These are phyloP conservation scores for Hololepta plana DNA, from an alignment of 2,888 invertebrate species.

Conservation along the genomic window DNA sequence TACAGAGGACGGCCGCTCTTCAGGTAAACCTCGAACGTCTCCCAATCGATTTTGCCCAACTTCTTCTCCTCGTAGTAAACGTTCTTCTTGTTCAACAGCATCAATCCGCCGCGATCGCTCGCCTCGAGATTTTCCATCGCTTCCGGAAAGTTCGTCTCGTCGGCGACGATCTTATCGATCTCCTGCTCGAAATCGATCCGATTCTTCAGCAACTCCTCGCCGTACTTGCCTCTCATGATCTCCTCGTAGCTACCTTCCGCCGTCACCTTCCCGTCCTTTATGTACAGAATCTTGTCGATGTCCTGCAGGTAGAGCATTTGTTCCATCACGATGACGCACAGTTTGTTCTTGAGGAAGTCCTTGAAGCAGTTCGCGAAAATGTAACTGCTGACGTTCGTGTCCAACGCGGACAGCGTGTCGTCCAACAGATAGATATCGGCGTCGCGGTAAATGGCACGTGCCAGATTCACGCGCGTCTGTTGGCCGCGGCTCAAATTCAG, in stretches of 20 bases:
- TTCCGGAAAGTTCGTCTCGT: constrained; percentile 6
- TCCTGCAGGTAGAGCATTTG: constrained; percentile 38
- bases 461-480: constrained; percentile 57
- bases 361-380: constrained; percentile 51
- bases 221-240: too few relatives aligned
- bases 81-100: too few relatives aligned
- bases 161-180: not conserved
- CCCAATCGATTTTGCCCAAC: constrained; percentile 13
- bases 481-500: constrained; percentile 63
- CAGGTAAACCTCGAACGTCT: constrained; percentile 15
- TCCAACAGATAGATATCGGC: constrained; percentile 60
- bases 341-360: constrained; percentile 32
- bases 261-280: constrained; percentile 33
- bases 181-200: too few relatives aligned
- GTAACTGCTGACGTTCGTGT: constrained; percentile 49
- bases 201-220: too few relatives aligned
- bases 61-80: constrained; percentile 14
- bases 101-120: too few relatives aligned
- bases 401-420: constrained; percentile 62
- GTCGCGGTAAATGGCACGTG: constrained; percentile 50
- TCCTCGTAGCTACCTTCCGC: constrained; percentile 44
- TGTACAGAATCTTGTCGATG: constrained; percentile 31
- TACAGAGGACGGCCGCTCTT: too few relatives aligned
- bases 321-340: constrained; percentile 43
- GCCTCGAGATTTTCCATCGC: too few relatives aligned